phyloP scores from a whole-genome alignment of 2,888 invertebrate genomes.

The Acanthosepion esculentum region DNA sequence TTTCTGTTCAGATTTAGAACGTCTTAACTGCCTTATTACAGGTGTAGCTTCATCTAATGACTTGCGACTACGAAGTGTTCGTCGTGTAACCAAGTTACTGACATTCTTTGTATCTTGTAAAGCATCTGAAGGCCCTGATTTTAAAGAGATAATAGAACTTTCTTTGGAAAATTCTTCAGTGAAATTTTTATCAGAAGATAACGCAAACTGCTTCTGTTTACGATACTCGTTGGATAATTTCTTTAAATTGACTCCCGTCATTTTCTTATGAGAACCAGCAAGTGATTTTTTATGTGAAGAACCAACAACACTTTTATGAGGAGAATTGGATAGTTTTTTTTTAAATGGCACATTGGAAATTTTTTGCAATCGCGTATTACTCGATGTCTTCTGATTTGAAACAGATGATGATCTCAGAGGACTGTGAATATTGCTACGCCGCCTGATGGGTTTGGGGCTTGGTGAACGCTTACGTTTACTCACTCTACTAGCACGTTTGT shows the following conservation, averaged over 20 bases:
- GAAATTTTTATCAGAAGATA: not conserved
- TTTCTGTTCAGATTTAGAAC: slow-evolving; percentile 45
- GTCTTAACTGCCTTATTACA: not conserved
- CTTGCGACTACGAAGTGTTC: slow-evolving; percentile 23
- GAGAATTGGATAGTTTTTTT: slow-evolving; percentile 10
- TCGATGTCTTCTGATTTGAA: slow-evolving; percentile 5
- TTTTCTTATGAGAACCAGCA: not conserved
- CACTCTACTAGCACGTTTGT: not conserved
- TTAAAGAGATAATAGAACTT: not conserved
- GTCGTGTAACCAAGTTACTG: slow-evolving; percentile 24
- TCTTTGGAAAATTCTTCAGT: not conserved
- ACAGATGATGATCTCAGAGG: not conserved
- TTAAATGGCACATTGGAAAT: not conserved
- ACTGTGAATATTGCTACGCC: not conserved
- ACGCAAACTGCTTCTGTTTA: not conserved
- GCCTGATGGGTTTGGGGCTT: slow-evolving; percentile 13
- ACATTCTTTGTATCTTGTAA: not conserved
- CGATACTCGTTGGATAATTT: slow-evolving; percentile 7
- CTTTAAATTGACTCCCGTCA: not conserved
- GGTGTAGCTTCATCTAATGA: slow-evolving; percentile 24
- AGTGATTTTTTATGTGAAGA: slow-evolving; percentile 33
- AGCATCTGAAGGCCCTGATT: not conserved
- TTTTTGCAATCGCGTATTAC: slow-evolving; percentile 25
- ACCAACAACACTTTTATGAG: slow-evolving; percentile 6
- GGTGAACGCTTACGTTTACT: slow-evolving; percentile 25